Evolutionary conservation across 2,888 invertebrate genomes (phyloP).

Genomic region (Argyra leucocephala): DNA sequence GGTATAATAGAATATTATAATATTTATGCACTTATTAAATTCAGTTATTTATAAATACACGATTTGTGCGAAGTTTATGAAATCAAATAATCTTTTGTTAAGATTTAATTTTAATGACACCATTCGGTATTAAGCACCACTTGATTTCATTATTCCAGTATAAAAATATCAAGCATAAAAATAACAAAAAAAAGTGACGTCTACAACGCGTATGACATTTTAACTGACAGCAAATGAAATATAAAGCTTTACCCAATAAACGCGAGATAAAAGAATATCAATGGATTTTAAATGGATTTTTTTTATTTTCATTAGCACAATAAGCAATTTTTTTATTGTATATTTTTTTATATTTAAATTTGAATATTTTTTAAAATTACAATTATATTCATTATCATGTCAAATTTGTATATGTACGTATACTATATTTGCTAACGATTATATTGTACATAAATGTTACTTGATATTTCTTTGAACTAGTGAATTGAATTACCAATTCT

Average conservation of each 20-base stretch:
- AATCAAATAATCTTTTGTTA: not conserved
- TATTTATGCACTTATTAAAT: not conserved
- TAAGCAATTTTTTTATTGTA: too few species aligned
- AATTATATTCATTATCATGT: too few species aligned
- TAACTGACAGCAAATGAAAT: not conserved
- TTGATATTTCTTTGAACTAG: too few species aligned
- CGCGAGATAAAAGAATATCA: not conserved
- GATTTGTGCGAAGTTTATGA: not conserved
- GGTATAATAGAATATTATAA: not conserved
- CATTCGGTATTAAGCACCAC: not conserved
- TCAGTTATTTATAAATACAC: not conserved
- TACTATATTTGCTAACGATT: too few species aligned
- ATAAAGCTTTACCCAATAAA: not conserved
- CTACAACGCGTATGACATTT: not conserved
- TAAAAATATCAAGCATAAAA: not conserved
- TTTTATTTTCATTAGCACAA: too few species aligned
- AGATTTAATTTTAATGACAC: conserved; percentile 1
- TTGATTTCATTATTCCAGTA: not conserved
- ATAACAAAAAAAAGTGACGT: not conserved
- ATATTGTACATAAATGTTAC: too few species aligned
- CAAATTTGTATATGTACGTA: too few species aligned
- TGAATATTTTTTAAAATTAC: too few species aligned
- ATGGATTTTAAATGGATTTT: too few species aligned
- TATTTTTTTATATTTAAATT: too few species aligned
- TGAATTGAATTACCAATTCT: too few species aligned